Evolutionary conservation across 2,888 invertebrate species (phyloP).

Genomic region (Lacanobia oleracea): DNA sequence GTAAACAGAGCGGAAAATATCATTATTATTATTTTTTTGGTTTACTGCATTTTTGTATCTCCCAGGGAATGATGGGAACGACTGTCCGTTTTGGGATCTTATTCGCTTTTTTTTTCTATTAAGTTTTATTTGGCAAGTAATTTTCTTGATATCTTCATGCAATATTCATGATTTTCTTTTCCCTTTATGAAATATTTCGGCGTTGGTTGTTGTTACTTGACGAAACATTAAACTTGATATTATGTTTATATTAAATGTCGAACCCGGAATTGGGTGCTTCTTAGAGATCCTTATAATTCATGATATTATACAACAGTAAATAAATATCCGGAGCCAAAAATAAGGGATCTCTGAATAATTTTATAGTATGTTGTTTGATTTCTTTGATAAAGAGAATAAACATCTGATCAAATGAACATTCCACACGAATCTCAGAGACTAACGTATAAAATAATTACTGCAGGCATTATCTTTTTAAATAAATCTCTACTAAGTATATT

Average conservation of each 20-base stretch:
- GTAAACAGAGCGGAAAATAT: conserved; percentile 61
- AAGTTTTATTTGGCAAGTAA: conserved; percentile 59
- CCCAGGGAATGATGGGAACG: conserved; percentile 31
- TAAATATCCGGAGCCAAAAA: conserved; percentile 17
- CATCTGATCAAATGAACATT: not conserved
- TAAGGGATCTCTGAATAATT: conserved; percentile 2
- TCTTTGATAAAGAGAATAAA: not conserved
- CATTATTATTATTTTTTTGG: conserved; percentile 52
- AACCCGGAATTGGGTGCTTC: not conserved
- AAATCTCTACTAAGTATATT: conserved; percentile 4
- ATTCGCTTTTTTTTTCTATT: conserved; percentile 59
- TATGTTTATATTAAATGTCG: conserved; percentile 20
- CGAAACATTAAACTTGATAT: conserved; percentile 35
- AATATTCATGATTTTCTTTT: conserved; percentile 48
- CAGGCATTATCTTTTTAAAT: conserved; percentile 1
- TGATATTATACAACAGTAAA: not conserved
- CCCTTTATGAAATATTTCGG: conserved; percentile 18
- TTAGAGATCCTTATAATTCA: not conserved
- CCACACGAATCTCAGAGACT: not conserved
- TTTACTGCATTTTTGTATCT: conserved; percentile 57
- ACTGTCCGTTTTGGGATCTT: conserved; percentile 34
- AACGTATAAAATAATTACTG: not conserved
- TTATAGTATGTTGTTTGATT: conserved; percentile 14
- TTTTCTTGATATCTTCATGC: conserved; percentile 54
- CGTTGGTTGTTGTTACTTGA: conserved; percentile 25